Evolutionary conservation across 1,140 invertebrate genomes (phyloP), one percentile per base, ranked within the genome.

Genomic region (Heliothis virescens): DNA sequence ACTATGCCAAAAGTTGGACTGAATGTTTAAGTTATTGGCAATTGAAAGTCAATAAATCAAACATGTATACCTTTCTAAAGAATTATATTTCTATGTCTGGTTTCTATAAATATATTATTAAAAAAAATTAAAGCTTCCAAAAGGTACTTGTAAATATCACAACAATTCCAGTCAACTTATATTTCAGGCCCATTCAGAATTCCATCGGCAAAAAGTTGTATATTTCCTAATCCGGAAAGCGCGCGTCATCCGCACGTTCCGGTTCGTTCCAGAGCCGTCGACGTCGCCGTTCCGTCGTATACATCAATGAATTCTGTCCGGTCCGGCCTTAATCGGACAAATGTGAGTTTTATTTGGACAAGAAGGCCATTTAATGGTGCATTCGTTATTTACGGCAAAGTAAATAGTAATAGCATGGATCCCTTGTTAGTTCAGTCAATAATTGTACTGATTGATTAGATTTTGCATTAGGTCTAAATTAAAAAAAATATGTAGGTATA

Each of bases 301-400:
- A 65, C 48, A 55, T 77, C 78, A 72, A 79, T 79, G 69, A 79
- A 59, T 69, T 63, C 18, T 72, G 48, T 63, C 69, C 71, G 67
- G 53, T 41, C 79, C 79, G 67, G 67, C 53, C 47, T 62, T 34
- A 50, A 52, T 41, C 65, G 62, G 76, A 74, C 81, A 82, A 80
- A 77, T 82, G 62, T 80, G 63, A 63, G 18, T 69, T 79, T 79
- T 79, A 79, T 79, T 57, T 67, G 76, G 76, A 72, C 52, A 72
- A 72, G 29, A 50, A 65, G 60, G 21, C 47, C 47, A 75, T 75
- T 75, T 75, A 72, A 72, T 72, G 74, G 57, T 62, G 57, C 57
- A 75, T 75, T 75, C 29, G 55, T 75, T 75, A 50, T 50, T 75
- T 75, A 75, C 60, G 16, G 53, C n/a, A n/a, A n/a, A n/a, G n/a